phyloP scores from a whole-genome alignment of 2,888 invertebrate genomes.

The Apantesis nais region DNA sequence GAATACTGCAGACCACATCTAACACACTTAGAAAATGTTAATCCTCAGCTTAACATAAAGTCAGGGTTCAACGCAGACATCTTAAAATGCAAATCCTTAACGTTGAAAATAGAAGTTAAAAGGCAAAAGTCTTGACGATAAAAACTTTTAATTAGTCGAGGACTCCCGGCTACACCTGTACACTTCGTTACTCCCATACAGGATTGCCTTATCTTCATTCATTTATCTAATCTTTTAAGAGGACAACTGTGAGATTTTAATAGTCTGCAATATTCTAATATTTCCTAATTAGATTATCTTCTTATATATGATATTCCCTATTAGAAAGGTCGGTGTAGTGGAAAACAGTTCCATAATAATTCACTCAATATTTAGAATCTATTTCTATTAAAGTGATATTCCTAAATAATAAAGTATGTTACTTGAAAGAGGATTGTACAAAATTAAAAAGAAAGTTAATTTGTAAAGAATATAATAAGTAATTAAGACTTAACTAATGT shows the following conservation, averaged over 20 bases:
- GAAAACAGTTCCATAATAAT: no score
- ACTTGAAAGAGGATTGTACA: no score
- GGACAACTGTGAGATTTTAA: neutral
- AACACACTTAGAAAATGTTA: slow-evolving; percentile 15
- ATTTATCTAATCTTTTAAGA: slow-evolving; percentile 11
- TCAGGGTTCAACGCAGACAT: slow-evolving; percentile 21
- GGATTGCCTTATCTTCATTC: slow-evolving; percentile 10
- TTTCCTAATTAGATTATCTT: neutral
- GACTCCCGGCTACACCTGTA: slow-evolving; percentile 50
- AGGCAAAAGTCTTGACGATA: slow-evolving; percentile 42
- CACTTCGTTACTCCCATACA: slow-evolving; percentile 41
- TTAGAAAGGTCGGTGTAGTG: no score
- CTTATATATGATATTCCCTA: neutral
- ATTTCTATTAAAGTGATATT: no score
- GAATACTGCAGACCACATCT: neutral
- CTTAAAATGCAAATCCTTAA: slow-evolving; percentile 41
- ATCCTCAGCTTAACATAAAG: slow-evolving; percentile 24
- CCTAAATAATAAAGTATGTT: no score
- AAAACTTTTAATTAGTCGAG: slow-evolving; percentile 57
- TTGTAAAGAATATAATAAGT: no score
- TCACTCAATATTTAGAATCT: no score
- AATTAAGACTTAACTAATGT: no score
- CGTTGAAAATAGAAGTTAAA: slow-evolving; percentile 35
- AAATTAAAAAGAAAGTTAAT: no score
- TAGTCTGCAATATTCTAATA: neutral